Conservation (phyloP, 1,140 invertebrate genomes). For the Euwallacea similis region DNA sequence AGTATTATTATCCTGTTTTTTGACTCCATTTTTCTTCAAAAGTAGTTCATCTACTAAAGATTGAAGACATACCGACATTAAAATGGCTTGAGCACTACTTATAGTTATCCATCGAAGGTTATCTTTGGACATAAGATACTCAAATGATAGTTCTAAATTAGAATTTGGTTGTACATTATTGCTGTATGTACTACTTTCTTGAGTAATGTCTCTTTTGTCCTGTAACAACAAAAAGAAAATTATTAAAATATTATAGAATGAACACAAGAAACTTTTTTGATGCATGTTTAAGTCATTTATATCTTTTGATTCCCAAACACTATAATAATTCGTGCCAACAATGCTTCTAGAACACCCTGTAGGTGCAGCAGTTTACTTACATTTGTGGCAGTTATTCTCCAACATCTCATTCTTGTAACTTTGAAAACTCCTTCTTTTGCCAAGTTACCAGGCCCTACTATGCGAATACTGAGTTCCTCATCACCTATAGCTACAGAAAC, state of each 20-base stretch:
- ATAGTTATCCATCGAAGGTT: constrained; percentile 91
- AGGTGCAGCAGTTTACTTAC: constrained; percentile 57
- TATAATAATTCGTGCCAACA: too few relatives aligned
- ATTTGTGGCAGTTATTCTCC: constrained; percentile 89
- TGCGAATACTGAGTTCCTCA: constrained; percentile 74
- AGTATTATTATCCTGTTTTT: constrained; percentile 44
- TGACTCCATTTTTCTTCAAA: constrained; percentile 70
- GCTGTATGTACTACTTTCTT: constrained; percentile 5
- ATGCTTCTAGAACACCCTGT: too few relatives aligned
- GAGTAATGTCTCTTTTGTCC: neutral
- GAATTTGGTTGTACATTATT: constrained; percentile 43
- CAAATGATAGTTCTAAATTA: constrained; percentile 85
- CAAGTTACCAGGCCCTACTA: constrained; percentile 53
- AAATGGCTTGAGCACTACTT: constrained; percentile 85
- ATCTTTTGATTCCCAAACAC: too few relatives aligned
- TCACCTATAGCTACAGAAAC: constrained; percentile 75
- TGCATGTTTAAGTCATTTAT: too few relatives aligned
- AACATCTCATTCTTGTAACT: constrained; percentile 93
- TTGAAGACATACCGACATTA: constrained; percentile 93
- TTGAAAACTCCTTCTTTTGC: constrained; percentile 82
- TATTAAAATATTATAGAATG: too few relatives aligned
- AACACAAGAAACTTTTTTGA: neutral
- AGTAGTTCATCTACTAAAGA: constrained; percentile 93
- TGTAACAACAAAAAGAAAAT: neutral
- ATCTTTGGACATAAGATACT: constrained; percentile 93